phyloP scores from a whole-genome alignment of 35 echinoderm and acorn worm species.

The Antedon bifida region DNA sequence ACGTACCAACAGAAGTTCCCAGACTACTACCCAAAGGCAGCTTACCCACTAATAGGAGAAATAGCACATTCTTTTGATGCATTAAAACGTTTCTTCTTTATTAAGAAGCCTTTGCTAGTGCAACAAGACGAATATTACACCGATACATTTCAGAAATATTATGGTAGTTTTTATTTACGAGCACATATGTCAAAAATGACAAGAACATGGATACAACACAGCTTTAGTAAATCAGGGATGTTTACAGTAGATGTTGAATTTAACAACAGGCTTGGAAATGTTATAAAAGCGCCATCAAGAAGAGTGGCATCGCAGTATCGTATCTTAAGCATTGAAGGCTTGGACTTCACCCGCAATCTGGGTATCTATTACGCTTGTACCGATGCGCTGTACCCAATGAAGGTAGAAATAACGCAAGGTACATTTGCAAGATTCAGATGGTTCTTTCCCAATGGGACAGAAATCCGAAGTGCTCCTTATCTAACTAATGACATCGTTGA shows the following conservation, averaged over 20 bases:
- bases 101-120: conserved; percentile 2
- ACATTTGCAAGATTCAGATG: conserved; percentile 48
- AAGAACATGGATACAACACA: conserved; percentile 18
- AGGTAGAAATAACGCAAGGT: conserved; percentile 58
- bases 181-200: conserved; percentile 34
- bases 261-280: conserved; percentile 24
- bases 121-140: not conserved
- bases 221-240: conserved; percentile 37
- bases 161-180: conserved; percentile 31
- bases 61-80: conserved; percentile 12
- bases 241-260: conserved; percentile 41
- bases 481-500: conserved; percentile 33
- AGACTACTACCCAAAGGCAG: conserved; percentile 49
- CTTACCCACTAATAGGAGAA: conserved; percentile 52
- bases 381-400: conserved; percentile 39
- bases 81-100: conserved; percentile 9
- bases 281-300: conserved; percentile 8
- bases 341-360: conserved; percentile 55
- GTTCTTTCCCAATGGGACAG: conserved; percentile 31
- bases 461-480: conserved; percentile 23
- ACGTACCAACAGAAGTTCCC: conserved; percentile 47
- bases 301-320: conserved; percentile 39
- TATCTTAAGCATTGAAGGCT: conserved; percentile 39
- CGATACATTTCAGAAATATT: not conserved
- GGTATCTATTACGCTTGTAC: conserved; percentile 72